Conservation (phyloP, 2,888 invertebrate species). For the Aspidiotus destructor region DNA sequence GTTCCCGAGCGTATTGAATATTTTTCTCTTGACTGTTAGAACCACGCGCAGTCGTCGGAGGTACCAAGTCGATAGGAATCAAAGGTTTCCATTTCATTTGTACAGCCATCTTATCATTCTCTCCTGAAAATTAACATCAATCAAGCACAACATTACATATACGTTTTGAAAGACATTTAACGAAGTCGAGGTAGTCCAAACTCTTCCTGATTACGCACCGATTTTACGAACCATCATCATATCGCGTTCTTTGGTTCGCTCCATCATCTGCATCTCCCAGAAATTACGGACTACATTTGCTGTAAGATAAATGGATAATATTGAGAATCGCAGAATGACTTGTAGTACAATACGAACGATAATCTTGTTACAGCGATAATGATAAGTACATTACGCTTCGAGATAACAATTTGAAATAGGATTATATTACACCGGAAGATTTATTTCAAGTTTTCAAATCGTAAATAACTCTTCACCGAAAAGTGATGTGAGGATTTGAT, state of each 20-base stretch:
- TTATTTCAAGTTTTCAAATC: no score
- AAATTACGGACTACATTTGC: slow-evolving; percentile 89
- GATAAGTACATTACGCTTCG: neutral
- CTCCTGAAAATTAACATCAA: slow-evolving; percentile 33
- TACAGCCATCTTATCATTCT: slow-evolving; percentile 70
- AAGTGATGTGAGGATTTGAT: no score
- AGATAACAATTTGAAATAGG: slow-evolving; percentile 2
- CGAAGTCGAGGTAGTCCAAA: neutral
- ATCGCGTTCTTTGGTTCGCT: slow-evolving; percentile 74
- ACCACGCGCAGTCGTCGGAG: slow-evolving; percentile 53
- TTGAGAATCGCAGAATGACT: neutral
- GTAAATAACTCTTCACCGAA: no score
- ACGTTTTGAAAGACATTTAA: neutral
- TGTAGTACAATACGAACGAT: no score
- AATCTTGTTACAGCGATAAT: no score
- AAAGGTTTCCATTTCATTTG: slow-evolving; percentile 66
- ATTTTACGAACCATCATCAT: slow-evolving; percentile 69
- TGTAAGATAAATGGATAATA: slow-evolving; percentile 38
- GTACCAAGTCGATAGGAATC: slow-evolving; percentile 56
- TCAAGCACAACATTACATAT: neutral
- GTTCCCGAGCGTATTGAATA: slow-evolving; percentile 77
- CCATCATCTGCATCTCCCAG: slow-evolving; percentile 83
- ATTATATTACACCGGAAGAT: no score
- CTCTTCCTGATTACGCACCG: slow-evolving; percentile 43
- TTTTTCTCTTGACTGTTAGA: slow-evolving; percentile 76